phyloP scores from a whole-genome alignment of 2,797 vertebrate genomes.

The Synanceia verrucosa region DNA sequence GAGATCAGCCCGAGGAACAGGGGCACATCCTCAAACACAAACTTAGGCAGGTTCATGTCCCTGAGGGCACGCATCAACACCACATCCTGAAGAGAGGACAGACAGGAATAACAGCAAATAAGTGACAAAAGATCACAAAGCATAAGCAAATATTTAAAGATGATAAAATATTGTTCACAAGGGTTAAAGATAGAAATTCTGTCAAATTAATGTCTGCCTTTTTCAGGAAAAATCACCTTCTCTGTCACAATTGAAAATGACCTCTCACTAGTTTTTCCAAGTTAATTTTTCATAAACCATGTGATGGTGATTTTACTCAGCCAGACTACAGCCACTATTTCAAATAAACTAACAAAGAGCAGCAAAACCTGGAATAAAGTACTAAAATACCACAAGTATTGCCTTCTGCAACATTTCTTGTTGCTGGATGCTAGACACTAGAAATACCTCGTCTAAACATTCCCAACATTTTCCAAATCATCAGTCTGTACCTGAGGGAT shows the following conservation, averaged over 20 bases:
- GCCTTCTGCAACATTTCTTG: background rate
- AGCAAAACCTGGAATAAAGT: background rate
- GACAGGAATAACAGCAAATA: background rate
- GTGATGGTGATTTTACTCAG: background rate
- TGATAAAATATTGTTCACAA: background rate
- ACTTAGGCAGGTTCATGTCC: slow-evolving; percentile 98
- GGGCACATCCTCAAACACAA: slow-evolving; percentile 96
- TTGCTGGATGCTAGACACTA: background rate
- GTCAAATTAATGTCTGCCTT: background rate
- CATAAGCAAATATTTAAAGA: background rate
- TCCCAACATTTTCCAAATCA: background rate
- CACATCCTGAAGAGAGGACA: slow-evolving; percentile 84
- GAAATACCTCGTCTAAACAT: background rate
- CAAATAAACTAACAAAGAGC: background rate
- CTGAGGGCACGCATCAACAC: slow-evolving; percentile 96
- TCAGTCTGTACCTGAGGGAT: background rate
- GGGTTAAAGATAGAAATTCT: too few species aligned
- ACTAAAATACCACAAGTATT: background rate
- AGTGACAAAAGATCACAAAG: background rate
- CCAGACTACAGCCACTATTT: background rate
- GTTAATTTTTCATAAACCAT: background rate
- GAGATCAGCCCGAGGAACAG: slow-evolving; percentile 95
- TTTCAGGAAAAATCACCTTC: too few species aligned
- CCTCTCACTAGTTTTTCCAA: background rate
- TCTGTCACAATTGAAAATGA: background rate